phyloP scores from a whole-genome alignment of 2,888 invertebrate species.

The Baronia brevicornis region DNA sequence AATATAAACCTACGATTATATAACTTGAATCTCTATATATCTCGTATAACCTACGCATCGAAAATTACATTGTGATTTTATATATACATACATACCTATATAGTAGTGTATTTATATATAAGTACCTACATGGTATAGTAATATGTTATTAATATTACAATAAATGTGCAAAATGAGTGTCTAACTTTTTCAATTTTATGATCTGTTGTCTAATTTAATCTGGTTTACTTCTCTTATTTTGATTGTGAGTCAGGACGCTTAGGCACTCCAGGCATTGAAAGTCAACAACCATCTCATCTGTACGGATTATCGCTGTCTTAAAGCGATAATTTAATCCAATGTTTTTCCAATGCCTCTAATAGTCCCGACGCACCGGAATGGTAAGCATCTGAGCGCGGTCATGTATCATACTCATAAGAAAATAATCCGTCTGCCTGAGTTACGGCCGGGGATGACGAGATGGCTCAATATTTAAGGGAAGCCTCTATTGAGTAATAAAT shows the following conservation, averaged over 20 bases:
- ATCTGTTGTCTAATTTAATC: too few relatives aligned
- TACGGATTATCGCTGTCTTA: constrained; percentile 68
- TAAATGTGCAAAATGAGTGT: too few relatives aligned
- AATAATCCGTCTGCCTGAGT: constrained; percentile 62
- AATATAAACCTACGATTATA: too few relatives aligned
- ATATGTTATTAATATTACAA: too few relatives aligned
- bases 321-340: constrained; percentile 71
- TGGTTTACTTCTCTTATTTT: too few relatives aligned
- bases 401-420: constrained; percentile 70
- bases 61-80: too few relatives aligned
- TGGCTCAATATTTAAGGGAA: constrained; percentile 41
- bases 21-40: too few relatives aligned
- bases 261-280: constrained; percentile 41
- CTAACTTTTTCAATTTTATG: too few relatives aligned
- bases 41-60: too few relatives aligned
- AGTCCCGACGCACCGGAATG: constrained; percentile 57
- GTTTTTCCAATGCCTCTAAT: constrained; percentile 71
- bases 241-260: constrained; percentile 25
- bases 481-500: constrained; percentile 34
- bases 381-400: constrained; percentile 48
- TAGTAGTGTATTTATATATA: too few relatives aligned
- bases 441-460: constrained; percentile 46
- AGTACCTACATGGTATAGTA: too few relatives aligned
- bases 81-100: too few relatives aligned
- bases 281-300: constrained; percentile 70